Evolutionary conservation across 2,113 vertebrate species (phyloP).

Genomic region (Crotalus tigris): DNA sequence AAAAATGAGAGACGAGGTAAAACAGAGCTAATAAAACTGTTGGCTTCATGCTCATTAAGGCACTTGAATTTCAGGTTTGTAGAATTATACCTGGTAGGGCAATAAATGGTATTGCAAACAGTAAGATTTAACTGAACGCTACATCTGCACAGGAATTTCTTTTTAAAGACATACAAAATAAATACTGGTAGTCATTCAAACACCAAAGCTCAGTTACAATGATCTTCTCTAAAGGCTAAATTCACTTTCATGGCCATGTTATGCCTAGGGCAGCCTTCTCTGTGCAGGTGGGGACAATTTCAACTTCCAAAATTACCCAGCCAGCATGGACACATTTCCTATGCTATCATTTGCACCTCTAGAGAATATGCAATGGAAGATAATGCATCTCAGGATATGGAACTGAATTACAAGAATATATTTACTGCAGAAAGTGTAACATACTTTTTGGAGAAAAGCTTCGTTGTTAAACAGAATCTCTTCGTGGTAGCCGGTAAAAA

Average conservation of each 20-base stretch:
- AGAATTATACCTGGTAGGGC: background rate
- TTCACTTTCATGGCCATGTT: background rate
- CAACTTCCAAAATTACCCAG: background rate
- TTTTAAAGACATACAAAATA: background rate
- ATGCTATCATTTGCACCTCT: background rate
- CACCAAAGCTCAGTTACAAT: background rate
- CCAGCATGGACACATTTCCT: background rate
- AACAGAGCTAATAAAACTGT: conserved; percentile 19
- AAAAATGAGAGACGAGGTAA: conserved; percentile 19
- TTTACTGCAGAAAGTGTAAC: background rate
- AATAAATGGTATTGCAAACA: background rate
- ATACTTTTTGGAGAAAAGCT: background rate
- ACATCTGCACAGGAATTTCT: background rate
- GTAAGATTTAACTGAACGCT: background rate
- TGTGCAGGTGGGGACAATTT: background rate
- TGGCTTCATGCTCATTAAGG: background rate
- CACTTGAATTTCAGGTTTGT: background rate
- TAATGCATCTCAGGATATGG: background rate
- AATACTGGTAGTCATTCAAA: background rate
- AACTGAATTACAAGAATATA: background rate
- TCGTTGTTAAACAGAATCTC: background rate
- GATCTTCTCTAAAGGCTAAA: background rate
- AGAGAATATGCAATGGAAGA: background rate
- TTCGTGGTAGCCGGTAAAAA: background rate
- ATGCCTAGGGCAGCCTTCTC: background rate